Conservation (phyloP, 2,797 vertebrate species). For the Halcyon badia region DNA sequence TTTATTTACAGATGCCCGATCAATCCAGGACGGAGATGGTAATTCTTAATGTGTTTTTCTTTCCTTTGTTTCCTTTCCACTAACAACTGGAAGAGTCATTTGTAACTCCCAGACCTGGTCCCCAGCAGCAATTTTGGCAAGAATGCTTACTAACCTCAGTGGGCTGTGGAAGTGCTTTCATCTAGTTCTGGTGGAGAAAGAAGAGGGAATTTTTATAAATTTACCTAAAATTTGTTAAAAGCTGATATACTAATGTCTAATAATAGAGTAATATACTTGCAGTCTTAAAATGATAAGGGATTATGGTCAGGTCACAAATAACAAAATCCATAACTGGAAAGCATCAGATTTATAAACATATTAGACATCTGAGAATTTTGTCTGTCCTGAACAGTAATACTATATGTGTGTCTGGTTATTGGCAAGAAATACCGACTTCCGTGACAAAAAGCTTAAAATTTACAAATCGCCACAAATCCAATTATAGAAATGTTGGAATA, state of each 20-base stretch:
- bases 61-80: not conserved
- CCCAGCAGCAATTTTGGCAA: not conserved
- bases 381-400: not conserved
- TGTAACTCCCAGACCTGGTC: not conserved
- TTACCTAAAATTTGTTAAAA: not conserved
- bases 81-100: not conserved
- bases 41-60: not conserved
- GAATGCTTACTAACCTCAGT: not conserved
- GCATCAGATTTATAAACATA: not conserved
- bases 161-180: not conserved
- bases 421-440: not conserved
- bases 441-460: not conserved
- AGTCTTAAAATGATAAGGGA: not conserved
- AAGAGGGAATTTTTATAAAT: not conserved
- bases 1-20: conserved; percentile 56
- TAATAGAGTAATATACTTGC: not conserved
- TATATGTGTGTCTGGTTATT: not conserved
- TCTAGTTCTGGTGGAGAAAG: not conserved
- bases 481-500: not conserved
- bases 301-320: not conserved
- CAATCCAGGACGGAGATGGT: conserved; percentile 54
- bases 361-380: not conserved
- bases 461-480: conserved; percentile 6
- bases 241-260: not conserved
- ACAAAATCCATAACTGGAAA: not conserved